Conservation (phyloP, 30 jellyfish, hydroid and myxozoan genomes). For the Cassiopea andromeda region DNA sequence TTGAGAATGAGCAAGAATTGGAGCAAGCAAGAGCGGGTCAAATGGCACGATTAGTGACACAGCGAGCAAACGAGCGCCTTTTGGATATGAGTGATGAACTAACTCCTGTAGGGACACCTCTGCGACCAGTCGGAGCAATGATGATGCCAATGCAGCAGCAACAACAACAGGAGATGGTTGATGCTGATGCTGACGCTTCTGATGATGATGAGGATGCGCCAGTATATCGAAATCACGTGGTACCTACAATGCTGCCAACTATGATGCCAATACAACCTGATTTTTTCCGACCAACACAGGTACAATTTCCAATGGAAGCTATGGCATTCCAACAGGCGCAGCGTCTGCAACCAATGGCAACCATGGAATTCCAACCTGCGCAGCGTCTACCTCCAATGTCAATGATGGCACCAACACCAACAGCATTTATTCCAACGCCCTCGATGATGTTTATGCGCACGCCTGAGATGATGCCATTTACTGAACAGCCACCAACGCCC, state of each 20-base stretch:
- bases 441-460: constrained; percentile 53
- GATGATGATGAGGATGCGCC: constrained; percentile 13
- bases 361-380: constrained; percentile 12
- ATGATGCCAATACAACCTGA: constrained; percentile 41
- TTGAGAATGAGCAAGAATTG: constrained; percentile 58
- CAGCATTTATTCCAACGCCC: constrained; percentile 64
- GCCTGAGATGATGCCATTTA: constrained; percentile 23
- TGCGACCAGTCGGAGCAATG: constrained; percentile 18
- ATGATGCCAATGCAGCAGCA: constrained; percentile 7
- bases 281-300: constrained; percentile 46
- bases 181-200: neutral
- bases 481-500: constrained; percentile 61
- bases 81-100: constrained; percentile 18
- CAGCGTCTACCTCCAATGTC: constrained; percentile 38
- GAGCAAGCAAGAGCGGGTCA: constrained; percentile 58
- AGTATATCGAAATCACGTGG: neutral
- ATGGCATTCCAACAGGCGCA: constrained; percentile 40
- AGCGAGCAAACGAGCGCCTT: constrained; percentile 41
- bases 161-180: neutral
- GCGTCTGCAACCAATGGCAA: constrained; percentile 11
- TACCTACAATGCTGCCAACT: constrained; percentile 18
- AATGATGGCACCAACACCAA: constrained; percentile 52
- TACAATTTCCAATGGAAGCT: constrained; percentile 47
- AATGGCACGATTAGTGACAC: constrained; percentile 15
- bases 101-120: constrained; percentile 12